phyloP scores from a whole-genome alignment of 2,797 vertebrate species.

The Myripristis murdjan region DNA sequence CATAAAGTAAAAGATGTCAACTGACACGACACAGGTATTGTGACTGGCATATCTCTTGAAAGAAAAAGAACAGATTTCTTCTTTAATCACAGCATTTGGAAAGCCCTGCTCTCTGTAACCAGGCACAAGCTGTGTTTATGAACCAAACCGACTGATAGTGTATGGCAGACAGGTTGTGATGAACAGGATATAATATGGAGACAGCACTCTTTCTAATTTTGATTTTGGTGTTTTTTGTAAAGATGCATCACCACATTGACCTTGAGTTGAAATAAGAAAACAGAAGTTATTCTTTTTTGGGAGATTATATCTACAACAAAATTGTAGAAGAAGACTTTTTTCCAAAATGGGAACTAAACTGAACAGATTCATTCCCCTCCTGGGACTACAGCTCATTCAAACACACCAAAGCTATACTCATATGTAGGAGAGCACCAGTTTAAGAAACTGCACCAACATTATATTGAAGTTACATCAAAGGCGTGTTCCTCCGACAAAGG shows the following conservation, averaged over 20 bases:
- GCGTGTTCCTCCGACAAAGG: not conserved
- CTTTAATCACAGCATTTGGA: too few relatives aligned
- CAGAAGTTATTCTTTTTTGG: not conserved
- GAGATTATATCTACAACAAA: not conserved
- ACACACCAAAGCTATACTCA: not conserved
- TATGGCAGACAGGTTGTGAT: too few relatives aligned
- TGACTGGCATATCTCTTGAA: not conserved
- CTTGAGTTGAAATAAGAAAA: too few relatives aligned
- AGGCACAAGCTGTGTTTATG: too few relatives aligned
- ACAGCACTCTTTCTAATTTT: too few relatives aligned
- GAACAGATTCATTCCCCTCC: not conserved
- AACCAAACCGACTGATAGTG: too few relatives aligned
- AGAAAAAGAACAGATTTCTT: too few relatives aligned
- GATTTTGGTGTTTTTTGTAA: too few relatives aligned
- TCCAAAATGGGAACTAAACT: not conserved
- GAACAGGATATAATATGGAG: too few relatives aligned
- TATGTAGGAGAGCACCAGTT: too few relatives aligned
- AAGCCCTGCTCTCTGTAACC: too few relatives aligned
- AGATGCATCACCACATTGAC: not conserved
- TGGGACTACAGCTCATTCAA: slow-evolving; percentile 8
- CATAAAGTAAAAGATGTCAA: not conserved
- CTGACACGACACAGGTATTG: not conserved
- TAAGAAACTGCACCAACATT: not conserved
- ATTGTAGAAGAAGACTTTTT: too few relatives aligned
- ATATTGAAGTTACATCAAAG: slow-evolving; percentile 11